A percentile compares a stretch with the other conserved stretches of the same genome.
Evolutionary conservation across 2,797 vertebrate species (phyloP).

Genomic region (Rhynchotus rufescens): DNA sequence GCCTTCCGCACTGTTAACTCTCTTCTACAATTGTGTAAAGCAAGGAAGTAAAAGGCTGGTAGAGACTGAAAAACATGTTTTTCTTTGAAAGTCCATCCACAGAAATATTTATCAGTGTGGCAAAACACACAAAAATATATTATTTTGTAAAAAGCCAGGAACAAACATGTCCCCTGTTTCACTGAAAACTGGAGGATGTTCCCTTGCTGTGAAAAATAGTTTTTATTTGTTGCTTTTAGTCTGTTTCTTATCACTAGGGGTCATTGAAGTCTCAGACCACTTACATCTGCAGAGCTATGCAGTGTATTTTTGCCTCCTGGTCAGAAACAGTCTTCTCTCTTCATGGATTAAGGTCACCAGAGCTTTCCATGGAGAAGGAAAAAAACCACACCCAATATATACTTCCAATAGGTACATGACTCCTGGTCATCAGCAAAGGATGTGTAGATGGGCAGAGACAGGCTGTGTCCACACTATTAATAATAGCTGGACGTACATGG

Average conservation of each 20-base stretch:
- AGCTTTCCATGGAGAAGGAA: not conserved
- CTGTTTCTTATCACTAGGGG: not conserved
- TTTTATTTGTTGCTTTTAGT: not conserved
- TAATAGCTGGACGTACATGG: not conserved
- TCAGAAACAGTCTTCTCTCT: not conserved
- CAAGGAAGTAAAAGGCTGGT: constrained; percentile 86
- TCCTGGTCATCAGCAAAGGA: not conserved
- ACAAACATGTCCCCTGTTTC: constrained; percentile 48
- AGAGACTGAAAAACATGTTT: constrained; percentile 93
- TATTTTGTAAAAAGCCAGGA: constrained; percentile 33
- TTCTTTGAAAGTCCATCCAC: constrained; percentile 86
- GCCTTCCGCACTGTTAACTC: constrained; percentile 54
- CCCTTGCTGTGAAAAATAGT: not conserved
- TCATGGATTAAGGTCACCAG: not conserved
- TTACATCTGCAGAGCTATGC: not conserved
- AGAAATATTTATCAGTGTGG: constrained; percentile 77
- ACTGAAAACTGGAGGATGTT: constrained; percentile 46
- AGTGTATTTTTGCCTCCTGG: not conserved
- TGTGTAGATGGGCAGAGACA: not conserved
- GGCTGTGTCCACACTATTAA: not conserved
- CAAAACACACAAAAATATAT: constrained; percentile 60
- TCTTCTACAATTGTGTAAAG: constrained; percentile 68
- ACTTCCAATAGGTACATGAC: not conserved
- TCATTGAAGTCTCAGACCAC: not conserved
- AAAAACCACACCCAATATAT: not conserved